phyloP scores from a whole-genome alignment of 2,113 vertebrate species.

The Cacatua alba region DNA sequence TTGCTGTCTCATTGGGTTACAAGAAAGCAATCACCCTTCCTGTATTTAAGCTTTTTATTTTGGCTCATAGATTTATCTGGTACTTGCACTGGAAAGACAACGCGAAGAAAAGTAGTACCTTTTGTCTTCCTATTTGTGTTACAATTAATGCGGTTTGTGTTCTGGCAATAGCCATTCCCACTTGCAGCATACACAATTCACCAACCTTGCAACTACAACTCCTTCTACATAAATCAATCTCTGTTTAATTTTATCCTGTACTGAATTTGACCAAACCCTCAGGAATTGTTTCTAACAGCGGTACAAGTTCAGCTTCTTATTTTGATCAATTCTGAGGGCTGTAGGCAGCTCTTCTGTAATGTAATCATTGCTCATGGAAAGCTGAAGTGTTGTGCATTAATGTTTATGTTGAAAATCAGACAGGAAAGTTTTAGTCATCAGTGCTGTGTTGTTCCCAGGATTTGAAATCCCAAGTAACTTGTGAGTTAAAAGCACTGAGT shows the following conservation, averaged over 20 bases:
- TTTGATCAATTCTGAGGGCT: slow-evolving; percentile 60
- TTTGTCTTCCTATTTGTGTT: not conserved
- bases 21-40: not conserved
- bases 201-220: not conserved
- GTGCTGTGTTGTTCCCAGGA: not conserved
- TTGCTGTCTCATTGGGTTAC: not conserved
- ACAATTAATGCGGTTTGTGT: slow-evolving; percentile 29
- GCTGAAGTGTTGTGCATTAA: not conserved
- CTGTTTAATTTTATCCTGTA: slow-evolving; percentile 27
- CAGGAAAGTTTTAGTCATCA: not conserved
- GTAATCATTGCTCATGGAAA: not conserved
- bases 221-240: slow-evolving; percentile 48
- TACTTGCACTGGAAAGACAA: not conserved
- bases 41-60: not conserved
- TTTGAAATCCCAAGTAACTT: not conserved
- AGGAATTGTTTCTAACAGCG: slow-evolving; percentile 31
- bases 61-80: not conserved
- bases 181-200: not conserved
- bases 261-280: slow-evolving; percentile 49
- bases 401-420: not conserved
- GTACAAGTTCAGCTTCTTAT: slow-evolving; percentile 31
- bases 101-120: not conserved
- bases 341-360: not conserved
- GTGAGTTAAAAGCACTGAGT: not conserved
- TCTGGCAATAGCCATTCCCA: not conserved